These are phyloP conservation scores for Hirtodrosophila histrioides DNA, from an alignment of 2,888 invertebrate genomes.

Conservation along the genomic window DNA sequence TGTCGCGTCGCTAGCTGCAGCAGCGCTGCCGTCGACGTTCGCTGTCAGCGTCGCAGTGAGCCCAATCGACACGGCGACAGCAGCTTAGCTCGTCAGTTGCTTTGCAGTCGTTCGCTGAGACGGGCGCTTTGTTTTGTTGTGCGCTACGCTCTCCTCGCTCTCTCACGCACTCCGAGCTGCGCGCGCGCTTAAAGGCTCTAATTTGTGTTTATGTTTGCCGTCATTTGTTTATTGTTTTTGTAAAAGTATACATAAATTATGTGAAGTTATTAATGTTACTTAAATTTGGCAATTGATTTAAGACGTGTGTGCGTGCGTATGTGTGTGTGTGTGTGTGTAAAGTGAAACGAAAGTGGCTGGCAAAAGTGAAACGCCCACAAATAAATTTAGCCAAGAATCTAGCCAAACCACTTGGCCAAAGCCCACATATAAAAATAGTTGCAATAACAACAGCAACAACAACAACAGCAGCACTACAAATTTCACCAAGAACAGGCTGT, in stretches of 20 bases:
- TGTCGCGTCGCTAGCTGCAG: background rate
- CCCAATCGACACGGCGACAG: conserved; percentile 24
- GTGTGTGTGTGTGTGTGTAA: conserved; percentile 32
- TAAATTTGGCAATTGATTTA: conserved; percentile 27
- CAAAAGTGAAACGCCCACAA: conserved; percentile 78
- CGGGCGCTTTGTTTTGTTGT: conserved; percentile 24
- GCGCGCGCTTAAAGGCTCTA: conserved; percentile 44
- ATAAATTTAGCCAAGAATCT: conserved; percentile 68
- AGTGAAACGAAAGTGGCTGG: conserved; percentile 74
- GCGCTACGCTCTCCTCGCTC: background rate
- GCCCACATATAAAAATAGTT: conserved; percentile 67
- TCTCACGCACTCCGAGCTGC: conserved; percentile 23
- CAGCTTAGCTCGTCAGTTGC: conserved; percentile 58
- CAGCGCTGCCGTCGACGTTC: conserved; percentile 22
- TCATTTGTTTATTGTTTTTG: conserved; percentile 17
- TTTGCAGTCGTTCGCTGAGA: conserved; percentile 56
- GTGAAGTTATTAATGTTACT: conserved; percentile 47
- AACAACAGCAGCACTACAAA: conserved; percentile 39
- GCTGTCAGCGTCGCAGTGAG: conserved; percentile 18
- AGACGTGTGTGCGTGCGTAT: conserved; percentile 7
- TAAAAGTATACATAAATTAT: conserved; percentile 27
- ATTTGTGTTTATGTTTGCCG: conserved; percentile 28
- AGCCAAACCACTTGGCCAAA: conserved; percentile 76
- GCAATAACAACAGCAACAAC: conserved; percentile 33
- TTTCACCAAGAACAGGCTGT: conserved; percentile 79